Evolutionary conservation across 2,888 invertebrate genomes (phyloP).

Genomic region (Petrolisthes manimaculis): DNA sequence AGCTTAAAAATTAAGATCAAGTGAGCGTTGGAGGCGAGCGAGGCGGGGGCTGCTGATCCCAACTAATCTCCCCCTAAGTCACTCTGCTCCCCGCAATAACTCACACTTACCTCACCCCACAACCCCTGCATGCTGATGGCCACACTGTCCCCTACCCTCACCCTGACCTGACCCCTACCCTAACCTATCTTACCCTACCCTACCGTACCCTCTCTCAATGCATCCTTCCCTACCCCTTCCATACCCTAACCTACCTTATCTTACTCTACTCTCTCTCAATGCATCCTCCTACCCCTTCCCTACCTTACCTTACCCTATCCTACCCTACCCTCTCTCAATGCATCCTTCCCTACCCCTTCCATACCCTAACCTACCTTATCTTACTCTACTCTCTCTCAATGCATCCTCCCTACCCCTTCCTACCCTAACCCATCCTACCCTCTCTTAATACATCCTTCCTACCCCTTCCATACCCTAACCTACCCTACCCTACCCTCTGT

Average conservation of each 20-base stretch:
- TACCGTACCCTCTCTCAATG: background rate
- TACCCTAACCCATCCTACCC: background rate
- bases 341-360: background rate
- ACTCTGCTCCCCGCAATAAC: conserved; percentile 40
- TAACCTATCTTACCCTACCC: background rate
- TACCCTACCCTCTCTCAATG: background rate
- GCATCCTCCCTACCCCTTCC: background rate
- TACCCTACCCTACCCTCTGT: too few relatives aligned
- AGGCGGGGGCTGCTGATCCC: conserved; percentile 39
- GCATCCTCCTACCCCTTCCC: background rate
- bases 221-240: background rate
- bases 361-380: background rate
- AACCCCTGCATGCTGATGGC: conserved; percentile 42
- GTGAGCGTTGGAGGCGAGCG: conserved; percentile 32
- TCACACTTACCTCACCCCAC: conserved; percentile 42
- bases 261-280: background rate
- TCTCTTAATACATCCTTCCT: too few relatives aligned
- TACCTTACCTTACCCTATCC: background rate
- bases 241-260: background rate
- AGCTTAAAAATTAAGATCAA: conserved; percentile 61
- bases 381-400: background rate
- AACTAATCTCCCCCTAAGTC: conserved; percentile 55
- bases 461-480: too few relatives aligned
- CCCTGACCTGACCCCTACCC: background rate
- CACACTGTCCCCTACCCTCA: conserved; percentile 23